These are phyloP conservation scores for Hipparchia sbordonii DNA, from an alignment of 2,888 invertebrate genomes.

Conservation along the genomic window DNA sequence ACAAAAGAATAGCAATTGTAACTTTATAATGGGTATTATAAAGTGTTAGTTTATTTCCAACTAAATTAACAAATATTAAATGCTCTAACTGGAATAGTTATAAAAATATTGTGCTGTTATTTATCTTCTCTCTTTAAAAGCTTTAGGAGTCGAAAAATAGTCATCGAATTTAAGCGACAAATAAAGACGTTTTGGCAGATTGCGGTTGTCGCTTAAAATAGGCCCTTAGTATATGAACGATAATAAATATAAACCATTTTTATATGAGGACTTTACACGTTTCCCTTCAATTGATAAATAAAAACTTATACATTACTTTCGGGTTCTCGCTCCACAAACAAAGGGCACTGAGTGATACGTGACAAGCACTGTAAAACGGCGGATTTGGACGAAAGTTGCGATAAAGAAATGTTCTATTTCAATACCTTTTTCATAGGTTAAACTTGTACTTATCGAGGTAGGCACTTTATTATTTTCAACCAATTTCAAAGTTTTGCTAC, in stretches of 20 bases:
- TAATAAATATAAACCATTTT: neutral
- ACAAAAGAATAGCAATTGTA: neutral
- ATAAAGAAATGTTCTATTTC: slow-evolving; percentile 8
- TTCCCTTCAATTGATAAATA: slow-evolving; percentile 12
- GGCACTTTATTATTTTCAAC: neutral
- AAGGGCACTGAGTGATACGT: slow-evolving; percentile 15
- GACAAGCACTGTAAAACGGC: slow-evolving; percentile 9
- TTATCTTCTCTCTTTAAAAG: no score
- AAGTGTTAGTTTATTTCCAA: no score
- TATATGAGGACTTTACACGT: neutral
- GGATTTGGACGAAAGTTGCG: slow-evolving; percentile 9
- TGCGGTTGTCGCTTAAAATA: no score
- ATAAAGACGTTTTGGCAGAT: no score
- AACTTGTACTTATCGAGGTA: neutral
- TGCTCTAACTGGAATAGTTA: neutral
- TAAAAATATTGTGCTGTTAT: neutral
- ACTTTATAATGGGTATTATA: neutral
- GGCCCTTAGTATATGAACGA: neutral
- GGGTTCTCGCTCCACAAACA: slow-evolving; percentile 17
- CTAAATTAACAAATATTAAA: no score
- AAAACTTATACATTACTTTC: slow-evolving; percentile 17
- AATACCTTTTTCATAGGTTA: slow-evolving; percentile 1
- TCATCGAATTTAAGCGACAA: no score
- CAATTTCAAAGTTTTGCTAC: neutral
- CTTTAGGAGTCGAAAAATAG: no score